Conservation (phyloP, 2,797 vertebrate species). For the Lophotriccus pileatus region DNA sequence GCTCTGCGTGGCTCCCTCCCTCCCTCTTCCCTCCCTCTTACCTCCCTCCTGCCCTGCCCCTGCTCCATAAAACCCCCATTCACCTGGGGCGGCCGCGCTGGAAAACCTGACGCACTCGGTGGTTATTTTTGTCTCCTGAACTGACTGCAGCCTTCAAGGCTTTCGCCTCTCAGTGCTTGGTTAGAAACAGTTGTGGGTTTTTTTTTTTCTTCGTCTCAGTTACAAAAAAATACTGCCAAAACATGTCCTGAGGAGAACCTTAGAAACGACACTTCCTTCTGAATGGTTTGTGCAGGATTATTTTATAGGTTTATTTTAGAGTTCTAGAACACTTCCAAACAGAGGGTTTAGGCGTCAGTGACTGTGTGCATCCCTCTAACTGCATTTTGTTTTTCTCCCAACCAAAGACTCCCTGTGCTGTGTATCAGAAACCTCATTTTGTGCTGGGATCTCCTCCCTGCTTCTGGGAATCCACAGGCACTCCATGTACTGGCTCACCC, state of each 20-base stretch:
- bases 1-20: background rate
- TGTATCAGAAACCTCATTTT: background rate
- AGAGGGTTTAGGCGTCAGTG: background rate
- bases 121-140: slow-evolving; percentile 33
- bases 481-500: background rate
- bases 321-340: background rate
- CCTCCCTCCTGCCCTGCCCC: background rate
- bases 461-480: background rate
- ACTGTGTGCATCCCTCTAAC: background rate
- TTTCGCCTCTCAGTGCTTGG: background rate
- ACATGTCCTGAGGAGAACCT: background rate
- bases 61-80: slow-evolving; percentile 44
- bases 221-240: slow-evolving; percentile 3
- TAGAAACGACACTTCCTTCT: background rate
- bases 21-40: background rate
- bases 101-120: background rate
- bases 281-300: background rate
- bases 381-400: background rate
- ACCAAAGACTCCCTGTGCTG: background rate
- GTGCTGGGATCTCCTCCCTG: background rate
- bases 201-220: background rate
- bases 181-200: background rate
- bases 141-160: background rate
- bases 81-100: background rate
- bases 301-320: background rate